Conservation (phyloP, 1,140 invertebrate genomes). For the Phymastichus coffea region DNA sequence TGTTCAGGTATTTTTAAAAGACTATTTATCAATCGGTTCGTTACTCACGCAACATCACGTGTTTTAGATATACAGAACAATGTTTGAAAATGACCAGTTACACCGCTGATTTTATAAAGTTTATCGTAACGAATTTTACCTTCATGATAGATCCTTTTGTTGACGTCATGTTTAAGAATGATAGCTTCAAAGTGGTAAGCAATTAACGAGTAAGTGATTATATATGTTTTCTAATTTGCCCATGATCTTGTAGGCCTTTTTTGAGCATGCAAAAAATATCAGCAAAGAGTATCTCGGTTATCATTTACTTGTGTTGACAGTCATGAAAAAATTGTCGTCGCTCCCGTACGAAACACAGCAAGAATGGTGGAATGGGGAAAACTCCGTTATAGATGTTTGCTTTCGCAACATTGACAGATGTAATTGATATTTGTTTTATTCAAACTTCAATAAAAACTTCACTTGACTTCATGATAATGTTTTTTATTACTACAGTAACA, state of each 20-base stretch:
- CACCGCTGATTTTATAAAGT: slow-evolving; percentile 30
- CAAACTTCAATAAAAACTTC: slow-evolving; percentile 16
- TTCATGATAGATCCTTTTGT: slow-evolving; percentile 33
- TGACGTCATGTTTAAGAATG: slow-evolving; percentile 32
- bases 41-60: background rate
- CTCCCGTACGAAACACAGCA: slow-evolving; percentile 30
- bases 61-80: slow-evolving; percentile 35
- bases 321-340: slow-evolving; percentile 40
- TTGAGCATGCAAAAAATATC: slow-evolving; percentile 30
- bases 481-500: slow-evolving; percentile 25
- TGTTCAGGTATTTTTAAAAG: slow-evolving; percentile 30
- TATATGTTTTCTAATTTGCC: no score
- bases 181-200: slow-evolving; percentile 38
- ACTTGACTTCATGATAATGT: slow-evolving; percentile 2
- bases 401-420: slow-evolving; percentile 39
- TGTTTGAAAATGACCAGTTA: slow-evolving; percentile 28
- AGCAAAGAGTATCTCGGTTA: slow-evolving; percentile 35
- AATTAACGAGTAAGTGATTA: slow-evolving; percentile 10
- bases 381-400: slow-evolving; percentile 39
- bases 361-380: slow-evolving; percentile 34
- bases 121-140: slow-evolving; percentile 32
- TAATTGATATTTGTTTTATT: slow-evolving; percentile 34
- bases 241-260: slow-evolving; percentile 41
- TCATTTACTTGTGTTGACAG: slow-evolving; percentile 39
- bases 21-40: background rate